These are phyloP conservation scores for Cancer borealis DNA, from an alignment of 2,888 invertebrate species.

Conservation along the genomic window DNA sequence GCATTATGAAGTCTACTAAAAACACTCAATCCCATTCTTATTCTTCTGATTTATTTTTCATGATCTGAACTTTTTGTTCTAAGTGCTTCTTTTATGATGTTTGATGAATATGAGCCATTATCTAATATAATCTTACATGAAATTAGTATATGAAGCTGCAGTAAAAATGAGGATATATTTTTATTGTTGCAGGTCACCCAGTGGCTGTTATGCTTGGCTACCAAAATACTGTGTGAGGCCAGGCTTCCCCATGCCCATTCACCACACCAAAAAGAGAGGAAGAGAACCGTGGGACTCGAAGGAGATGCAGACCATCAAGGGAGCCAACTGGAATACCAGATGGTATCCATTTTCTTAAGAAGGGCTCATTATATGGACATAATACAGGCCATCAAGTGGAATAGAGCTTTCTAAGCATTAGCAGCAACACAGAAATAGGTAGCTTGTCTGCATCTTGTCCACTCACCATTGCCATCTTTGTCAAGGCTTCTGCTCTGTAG, in stretches of 20 bases:
- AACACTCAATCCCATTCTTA: too few species aligned
- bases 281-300: conserved; percentile 77
- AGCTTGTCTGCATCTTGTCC: background rate
- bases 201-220: conserved; percentile 87
- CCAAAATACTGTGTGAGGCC: conserved; percentile 86
- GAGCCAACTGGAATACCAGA: conserved; percentile 86
- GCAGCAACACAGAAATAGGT: background rate
- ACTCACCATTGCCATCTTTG: background rate
- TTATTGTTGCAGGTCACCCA: conserved; percentile 84
- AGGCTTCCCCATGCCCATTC: conserved; percentile 79
- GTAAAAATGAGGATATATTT: too few species aligned
- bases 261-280: conserved; percentile 39
- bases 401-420: conserved; percentile 79
- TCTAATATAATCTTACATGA: background rate
- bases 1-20: too few species aligned
- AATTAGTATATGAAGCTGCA: background rate
- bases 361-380: conserved; percentile 84
- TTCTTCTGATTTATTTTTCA: too few species aligned
- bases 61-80: too few species aligned
- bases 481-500: background rate
- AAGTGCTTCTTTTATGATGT: too few species aligned
- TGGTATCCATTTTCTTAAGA: conserved; percentile 86
- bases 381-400: conserved; percentile 85
- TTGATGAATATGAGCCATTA: too few species aligned
- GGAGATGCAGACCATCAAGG: conserved; percentile 73